phyloP scores from a whole-genome alignment of 2,888 invertebrate genomes.

The Agrochola lota region DNA sequence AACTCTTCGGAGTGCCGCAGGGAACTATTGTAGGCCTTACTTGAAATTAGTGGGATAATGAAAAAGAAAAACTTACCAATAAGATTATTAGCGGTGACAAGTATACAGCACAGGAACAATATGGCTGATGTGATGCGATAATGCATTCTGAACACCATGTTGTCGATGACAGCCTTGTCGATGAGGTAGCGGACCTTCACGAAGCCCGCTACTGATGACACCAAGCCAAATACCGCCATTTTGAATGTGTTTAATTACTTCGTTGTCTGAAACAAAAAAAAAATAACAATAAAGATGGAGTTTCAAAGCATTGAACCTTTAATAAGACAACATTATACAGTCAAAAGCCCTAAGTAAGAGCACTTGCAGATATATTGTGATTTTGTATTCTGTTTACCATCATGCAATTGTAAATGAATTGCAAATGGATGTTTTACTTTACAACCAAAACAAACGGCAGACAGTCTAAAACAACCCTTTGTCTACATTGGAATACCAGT shows the following conservation, averaged over 20 bases:
- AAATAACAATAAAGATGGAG: constrained; percentile 13
- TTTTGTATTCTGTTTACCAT: constrained; percentile 22
- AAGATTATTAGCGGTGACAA: constrained; percentile 96
- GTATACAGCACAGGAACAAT: constrained; percentile 95
- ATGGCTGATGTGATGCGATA: constrained; percentile 97
- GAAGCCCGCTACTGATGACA: constrained; percentile 97
- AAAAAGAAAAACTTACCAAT: constrained; percentile 93
- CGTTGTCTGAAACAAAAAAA: constrained; percentile 76
- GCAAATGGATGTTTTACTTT: constrained; percentile 38
- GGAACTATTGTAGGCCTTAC: neutral
- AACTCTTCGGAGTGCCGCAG: neutral
- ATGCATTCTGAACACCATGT: constrained; percentile 97
- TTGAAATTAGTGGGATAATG: neutral
- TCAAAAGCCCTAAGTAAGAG: constrained; percentile 14
- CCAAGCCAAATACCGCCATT: constrained; percentile 96
- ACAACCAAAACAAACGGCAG: constrained; percentile 41
- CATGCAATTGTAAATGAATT: constrained; percentile 35
- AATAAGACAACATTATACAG: constrained; percentile 25
- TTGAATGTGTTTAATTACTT: constrained; percentile 78
- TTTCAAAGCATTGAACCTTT: constrained; percentile 24
- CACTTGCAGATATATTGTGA: constrained; percentile 16
- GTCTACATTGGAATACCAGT: constrained; percentile 68
- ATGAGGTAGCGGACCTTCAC: constrained; percentile 96
- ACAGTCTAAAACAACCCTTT: constrained; percentile 60
- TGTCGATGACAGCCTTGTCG: constrained; percentile 97